A percentile compares a stretch with the other conserved stretches of the same genome.
These are phyloP conservation scores for Nycticebus coucang DNA, from an alignment of 2,113 vertebrate species.

Conservation along the genomic window DNA sequence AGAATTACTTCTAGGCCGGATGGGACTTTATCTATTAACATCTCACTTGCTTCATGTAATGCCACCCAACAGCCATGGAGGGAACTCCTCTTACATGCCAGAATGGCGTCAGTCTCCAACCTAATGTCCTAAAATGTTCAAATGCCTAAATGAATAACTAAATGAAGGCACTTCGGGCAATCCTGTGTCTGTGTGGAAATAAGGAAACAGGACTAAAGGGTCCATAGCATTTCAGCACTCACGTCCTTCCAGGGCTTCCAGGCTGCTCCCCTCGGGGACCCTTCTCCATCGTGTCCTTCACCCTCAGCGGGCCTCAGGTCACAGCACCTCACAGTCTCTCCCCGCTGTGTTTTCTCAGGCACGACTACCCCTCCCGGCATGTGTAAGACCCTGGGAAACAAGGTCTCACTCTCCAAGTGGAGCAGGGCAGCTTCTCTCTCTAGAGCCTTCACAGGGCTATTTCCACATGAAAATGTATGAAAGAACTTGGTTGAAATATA, in stretches of 20 bases:
- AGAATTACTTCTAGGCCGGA: background rate
- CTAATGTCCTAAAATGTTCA: background rate
- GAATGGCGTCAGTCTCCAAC: background rate
- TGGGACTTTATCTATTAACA: background rate
- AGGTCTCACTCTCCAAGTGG: background rate
- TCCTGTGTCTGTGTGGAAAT: background rate
- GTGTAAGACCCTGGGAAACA: background rate
- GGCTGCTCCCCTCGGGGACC: rapidly evolving
- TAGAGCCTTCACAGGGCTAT: background rate
- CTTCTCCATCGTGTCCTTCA: background rate
- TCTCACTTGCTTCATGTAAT: background rate
- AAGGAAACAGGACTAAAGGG: background rate
- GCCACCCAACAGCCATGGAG: background rate
- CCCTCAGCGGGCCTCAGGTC: too few species aligned
- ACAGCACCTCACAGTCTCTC: background rate
- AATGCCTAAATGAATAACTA: background rate
- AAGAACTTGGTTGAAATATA: background rate
- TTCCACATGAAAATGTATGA: background rate
- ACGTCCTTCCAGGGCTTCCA: background rate
- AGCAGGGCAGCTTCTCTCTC: background rate
- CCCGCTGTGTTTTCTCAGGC: background rate
- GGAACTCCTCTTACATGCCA: background rate
- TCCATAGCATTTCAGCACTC: too few species aligned
- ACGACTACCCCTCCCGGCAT: background rate
- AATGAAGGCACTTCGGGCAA: too few species aligned